These are phyloP conservation scores for Leptopilina boulardi DNA, from an alignment of 1,140 invertebrate genomes.

Conservation along the genomic window DNA sequence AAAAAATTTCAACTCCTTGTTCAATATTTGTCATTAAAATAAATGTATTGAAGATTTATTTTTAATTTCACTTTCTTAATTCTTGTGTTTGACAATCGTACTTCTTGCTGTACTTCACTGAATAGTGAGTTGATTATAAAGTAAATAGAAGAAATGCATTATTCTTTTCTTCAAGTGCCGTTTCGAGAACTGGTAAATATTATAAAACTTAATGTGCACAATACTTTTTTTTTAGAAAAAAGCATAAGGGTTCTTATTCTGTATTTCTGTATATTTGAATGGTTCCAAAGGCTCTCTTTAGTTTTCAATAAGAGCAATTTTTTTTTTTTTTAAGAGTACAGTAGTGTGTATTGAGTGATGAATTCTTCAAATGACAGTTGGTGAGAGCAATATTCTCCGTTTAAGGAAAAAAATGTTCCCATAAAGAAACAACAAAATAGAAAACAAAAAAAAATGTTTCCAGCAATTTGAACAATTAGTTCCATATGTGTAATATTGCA, in stretches of 20 bases:
- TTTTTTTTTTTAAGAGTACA: too few species aligned
- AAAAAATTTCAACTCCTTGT: too few species aligned
- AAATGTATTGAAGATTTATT: neutral
- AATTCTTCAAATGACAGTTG: neutral
- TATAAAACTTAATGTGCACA: slow-evolving; percentile 25
- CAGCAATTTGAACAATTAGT: neutral
- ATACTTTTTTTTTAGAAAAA: neutral
- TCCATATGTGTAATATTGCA: neutral
- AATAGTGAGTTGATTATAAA: slow-evolving; percentile 6
- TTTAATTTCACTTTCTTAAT: neutral
- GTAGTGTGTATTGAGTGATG: too few species aligned
- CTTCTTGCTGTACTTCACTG: neutral
- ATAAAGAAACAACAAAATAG: too few species aligned
- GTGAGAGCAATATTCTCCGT: neutral
- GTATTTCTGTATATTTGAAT: too few species aligned
- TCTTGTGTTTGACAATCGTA: neutral
- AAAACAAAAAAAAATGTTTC: neutral
- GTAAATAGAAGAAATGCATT: neutral
- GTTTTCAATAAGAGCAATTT: too few species aligned
- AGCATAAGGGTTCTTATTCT: neutral
- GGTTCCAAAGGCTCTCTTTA: too few species aligned
- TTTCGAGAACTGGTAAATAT: neutral
- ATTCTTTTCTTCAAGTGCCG: neutral
- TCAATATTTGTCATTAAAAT: neutral
- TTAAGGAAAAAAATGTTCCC: too few species aligned